Conservation (phyloP, 2,113 vertebrate genomes). For the Anoura caudifer region DNA sequence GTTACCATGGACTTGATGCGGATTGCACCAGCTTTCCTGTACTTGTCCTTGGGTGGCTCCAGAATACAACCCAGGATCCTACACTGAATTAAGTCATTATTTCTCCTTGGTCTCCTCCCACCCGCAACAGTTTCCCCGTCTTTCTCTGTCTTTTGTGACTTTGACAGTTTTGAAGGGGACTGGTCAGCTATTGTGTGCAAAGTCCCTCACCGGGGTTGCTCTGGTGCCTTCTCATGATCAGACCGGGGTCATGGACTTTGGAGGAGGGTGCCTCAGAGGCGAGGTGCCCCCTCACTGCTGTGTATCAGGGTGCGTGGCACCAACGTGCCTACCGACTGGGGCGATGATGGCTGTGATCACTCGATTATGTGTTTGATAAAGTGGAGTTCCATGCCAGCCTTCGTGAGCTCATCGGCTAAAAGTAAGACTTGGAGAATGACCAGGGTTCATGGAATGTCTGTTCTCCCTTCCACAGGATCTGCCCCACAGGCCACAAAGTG, state of each 20-base stretch:
- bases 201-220: neutral
- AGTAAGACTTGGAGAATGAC: neutral
- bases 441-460: neutral
- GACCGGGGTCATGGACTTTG: neutral
- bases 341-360: neutral
- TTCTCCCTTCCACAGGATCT: neutral
- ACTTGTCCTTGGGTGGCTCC: neutral
- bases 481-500: neutral
- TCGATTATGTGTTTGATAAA: neutral
- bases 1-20: neutral
- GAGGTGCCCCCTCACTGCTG: neutral
- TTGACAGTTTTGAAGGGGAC: neutral
- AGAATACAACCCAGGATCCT: neutral
- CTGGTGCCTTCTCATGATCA: neutral
- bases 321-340: neutral
- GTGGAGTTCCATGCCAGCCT: neutral
- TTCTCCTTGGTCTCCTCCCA: neutral
- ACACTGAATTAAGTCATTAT: neutral
- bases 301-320: neutral
- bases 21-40: neutral
- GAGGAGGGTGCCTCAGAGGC: neutral
- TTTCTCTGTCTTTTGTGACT: neutral
- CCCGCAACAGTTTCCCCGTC: neutral
- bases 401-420: neutral
- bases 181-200: neutral